Conservation (phyloP, 2,113 vertebrate species). For the Phrynosoma platyrhinos region DNA sequence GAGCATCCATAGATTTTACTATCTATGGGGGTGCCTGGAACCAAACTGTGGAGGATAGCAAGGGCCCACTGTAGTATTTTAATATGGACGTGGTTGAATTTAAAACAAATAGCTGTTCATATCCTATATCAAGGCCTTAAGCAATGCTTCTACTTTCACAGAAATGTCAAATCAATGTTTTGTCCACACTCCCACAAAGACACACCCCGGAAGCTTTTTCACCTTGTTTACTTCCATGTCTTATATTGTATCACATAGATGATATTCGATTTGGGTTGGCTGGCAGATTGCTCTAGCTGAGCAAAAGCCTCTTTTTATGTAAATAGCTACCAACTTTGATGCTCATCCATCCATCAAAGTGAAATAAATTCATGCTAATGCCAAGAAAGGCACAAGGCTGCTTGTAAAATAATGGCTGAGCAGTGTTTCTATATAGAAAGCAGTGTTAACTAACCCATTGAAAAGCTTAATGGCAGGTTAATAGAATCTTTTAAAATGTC, state of each 20-base stretch:
- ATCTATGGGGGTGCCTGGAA: too few relatives aligned
- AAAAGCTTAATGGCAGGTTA: slow-evolving; percentile 10
- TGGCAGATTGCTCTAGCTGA: not conserved
- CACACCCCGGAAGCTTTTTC: not conserved
- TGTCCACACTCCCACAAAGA: not conserved
- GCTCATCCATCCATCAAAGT: slow-evolving; percentile 37
- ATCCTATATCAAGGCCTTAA: not conserved
- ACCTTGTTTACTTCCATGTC: slow-evolving; percentile 23
- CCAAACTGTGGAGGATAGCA: too few relatives aligned
- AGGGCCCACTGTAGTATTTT: not conserved
- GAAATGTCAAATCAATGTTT: not conserved
- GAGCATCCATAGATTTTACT: too few relatives aligned
- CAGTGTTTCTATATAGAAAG: slow-evolving; percentile 44
- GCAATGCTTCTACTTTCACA: too few relatives aligned
- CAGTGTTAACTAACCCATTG: slow-evolving; percentile 38
- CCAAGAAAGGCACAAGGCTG: slow-evolving; percentile 20
- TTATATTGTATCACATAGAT: slow-evolving; percentile 1
- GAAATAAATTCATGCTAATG: slow-evolving; percentile 40
- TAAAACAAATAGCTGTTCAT: not conserved
- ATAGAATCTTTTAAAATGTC: not conserved
- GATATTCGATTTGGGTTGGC: slow-evolving; percentile 40
- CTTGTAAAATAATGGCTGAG: slow-evolving; percentile 38
- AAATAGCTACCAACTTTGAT: slow-evolving; percentile 35
- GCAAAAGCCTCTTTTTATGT: slow-evolving; percentile 30
- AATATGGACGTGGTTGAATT: not conserved